Evolutionary conservation across 2,888 invertebrate species (phyloP), one percentile per base, ranked within the genome.

Genomic region (Clusia tigrina): DNA sequence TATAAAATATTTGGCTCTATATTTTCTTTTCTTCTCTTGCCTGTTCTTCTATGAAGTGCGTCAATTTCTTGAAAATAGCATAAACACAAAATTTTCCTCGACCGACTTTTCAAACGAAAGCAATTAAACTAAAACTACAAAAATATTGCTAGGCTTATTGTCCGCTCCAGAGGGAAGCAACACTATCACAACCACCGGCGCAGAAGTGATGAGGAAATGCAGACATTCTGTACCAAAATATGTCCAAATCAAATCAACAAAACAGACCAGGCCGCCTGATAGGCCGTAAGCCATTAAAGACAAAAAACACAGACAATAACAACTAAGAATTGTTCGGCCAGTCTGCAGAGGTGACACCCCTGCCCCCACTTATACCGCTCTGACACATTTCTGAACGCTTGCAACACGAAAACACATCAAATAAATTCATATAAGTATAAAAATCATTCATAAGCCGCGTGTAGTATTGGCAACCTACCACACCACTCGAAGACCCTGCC

Each of bases 101-200:
- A n/a, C n/a, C n/a, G n/a, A n/a, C n/a, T n/a, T 71, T 66, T 72
- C 70, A 68, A 67, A 73, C 70, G 73, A 64, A 56, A 64, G 70
- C 75, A 72, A 75, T 75, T 75, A 74, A 74, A n/a, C n/a, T n/a
- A n/a, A n/a, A n/a, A n/a, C n/a, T n/a, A n/a, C n/a, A n/a, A n/a
- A n/a, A n/a, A 73, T 72, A 68, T 74, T 72, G 68, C 71, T 65
- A 71, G 72, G 25, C 48, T 61, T 71, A 66, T 42, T 6, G 42
- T 22, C 22, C 3, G 32, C 32, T 9, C 6, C 32, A 32, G 32
- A 6, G 32, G 12, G 32, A 6, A 32, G 32, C 6, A 12, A 32
- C 32, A 32, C 6, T 12, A 32, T 9, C 32, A 9, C 6, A 32
- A 32, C 32, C 6, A 6, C 12, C 12, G 32, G 32, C 32, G 12